Evolutionary conservation across 23 tunicate species (phyloP).

Genomic region (Pegea sp.): DNA sequence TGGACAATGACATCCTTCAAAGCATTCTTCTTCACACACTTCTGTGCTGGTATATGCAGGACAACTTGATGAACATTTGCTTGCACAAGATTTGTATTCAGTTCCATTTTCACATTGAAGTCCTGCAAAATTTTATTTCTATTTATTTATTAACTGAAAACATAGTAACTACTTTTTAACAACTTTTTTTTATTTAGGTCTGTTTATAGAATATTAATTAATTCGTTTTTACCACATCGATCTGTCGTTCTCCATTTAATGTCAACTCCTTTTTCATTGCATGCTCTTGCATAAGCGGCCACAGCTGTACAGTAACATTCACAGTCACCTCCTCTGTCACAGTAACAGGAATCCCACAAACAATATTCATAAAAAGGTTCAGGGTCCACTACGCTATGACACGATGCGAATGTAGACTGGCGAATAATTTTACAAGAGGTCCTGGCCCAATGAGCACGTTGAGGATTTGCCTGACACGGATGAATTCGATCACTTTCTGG

Average conservation of each 20-base stretch:
- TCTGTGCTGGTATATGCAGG: slow-evolving; percentile 1
- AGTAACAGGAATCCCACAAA: slow-evolving; percentile 49
- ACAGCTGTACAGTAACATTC: slow-evolving; percentile 76
- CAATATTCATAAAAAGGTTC: slow-evolving; percentile 29
- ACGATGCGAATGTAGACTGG: slow-evolving; percentile 11
- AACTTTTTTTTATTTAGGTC: too few relatives aligned
- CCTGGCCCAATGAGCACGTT: slow-evolving; percentile 34
- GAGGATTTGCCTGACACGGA: slow-evolving; percentile 26
- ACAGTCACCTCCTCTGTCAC: slow-evolving; percentile 79
- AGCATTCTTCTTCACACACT: neutral
- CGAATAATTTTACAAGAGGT: slow-evolving; percentile 17
- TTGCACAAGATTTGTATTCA: slow-evolving; percentile 7
- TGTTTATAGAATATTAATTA: too few relatives aligned
- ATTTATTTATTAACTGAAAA: too few relatives aligned
- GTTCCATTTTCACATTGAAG: slow-evolving; percentile 5
- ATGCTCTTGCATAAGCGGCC: slow-evolving; percentile 50
- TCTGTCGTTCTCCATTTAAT: slow-evolving; percentile 31
- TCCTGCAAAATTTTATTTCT: neutral
- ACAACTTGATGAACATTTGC: slow-evolving; percentile 4
- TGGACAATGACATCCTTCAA: neutral
- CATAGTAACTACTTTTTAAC: too few relatives aligned
- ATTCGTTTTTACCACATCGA: slow-evolving; percentile 28
- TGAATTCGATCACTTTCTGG: slow-evolving; percentile 13
- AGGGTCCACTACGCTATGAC: slow-evolving; percentile 29
- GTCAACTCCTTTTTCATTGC: slow-evolving; percentile 14